phyloP scores from a whole-genome alignment of 2,113 vertebrate species.

The Albula goreensis region DNA sequence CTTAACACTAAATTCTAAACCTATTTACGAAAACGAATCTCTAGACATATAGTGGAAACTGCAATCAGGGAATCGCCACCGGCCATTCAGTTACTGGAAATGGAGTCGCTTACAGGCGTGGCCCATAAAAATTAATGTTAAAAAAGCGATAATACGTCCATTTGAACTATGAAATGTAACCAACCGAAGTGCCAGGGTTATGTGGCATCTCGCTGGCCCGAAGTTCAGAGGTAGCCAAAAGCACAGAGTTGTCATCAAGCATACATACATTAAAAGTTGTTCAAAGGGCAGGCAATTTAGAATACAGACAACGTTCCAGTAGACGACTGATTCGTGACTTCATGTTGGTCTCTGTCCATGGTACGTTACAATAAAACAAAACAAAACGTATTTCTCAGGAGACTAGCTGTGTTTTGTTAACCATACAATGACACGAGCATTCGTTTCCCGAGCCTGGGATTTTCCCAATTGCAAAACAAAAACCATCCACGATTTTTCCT shows the following conservation, averaged over 20 bases:
- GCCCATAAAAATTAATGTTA: neutral
- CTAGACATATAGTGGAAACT: neutral
- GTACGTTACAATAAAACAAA: neutral
- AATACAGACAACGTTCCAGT: neutral
- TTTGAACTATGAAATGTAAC: neutral
- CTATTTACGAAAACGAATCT: neutral
- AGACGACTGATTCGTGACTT: neutral
- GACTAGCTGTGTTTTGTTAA: neutral
- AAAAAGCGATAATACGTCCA: neutral
- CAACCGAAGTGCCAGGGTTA: neutral
- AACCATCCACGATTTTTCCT: neutral
- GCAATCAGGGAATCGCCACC: neutral
- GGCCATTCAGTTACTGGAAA: neutral
- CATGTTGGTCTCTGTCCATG: slow-evolving; percentile 3
- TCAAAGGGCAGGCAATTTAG: neutral
- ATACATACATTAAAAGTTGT: neutral
- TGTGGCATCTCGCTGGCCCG: neutral
- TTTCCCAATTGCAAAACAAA: neutral
- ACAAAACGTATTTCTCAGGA: neutral
- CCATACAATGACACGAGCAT: neutral
- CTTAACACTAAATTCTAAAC: neutral
- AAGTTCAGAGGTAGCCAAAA: neutral
- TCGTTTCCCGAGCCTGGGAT: neutral
- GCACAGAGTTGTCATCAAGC: neutral
- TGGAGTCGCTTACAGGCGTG: neutral